These are phyloP conservation scores for Macropus fuliginosus DNA, from an alignment of 2,797 vertebrate genomes.

Conservation along the genomic window DNA sequence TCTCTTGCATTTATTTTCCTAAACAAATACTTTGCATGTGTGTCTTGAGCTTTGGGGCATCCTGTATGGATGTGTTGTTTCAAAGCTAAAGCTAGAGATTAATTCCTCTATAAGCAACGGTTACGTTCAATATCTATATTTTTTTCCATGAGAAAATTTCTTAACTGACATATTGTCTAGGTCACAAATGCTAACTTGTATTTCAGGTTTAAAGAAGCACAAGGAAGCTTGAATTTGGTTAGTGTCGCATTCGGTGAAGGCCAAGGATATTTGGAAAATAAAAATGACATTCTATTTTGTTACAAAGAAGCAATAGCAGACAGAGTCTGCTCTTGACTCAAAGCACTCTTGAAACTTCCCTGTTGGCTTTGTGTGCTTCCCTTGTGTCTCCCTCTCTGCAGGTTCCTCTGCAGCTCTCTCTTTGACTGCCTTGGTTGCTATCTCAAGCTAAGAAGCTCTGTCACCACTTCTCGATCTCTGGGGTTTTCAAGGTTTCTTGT, in stretches of 20 bases:
- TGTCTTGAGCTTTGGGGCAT: constrained; percentile 50
- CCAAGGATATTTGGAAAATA: background rate
- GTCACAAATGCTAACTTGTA: constrained; percentile 32
- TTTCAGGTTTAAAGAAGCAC: background rate
- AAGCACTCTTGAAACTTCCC: background rate
- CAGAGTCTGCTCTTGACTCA: no score
- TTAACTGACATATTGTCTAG: constrained; percentile 51
- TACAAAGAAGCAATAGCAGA: background rate
- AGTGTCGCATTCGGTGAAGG: background rate
- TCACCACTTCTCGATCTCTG: background rate
- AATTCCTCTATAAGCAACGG: constrained; percentile 61
- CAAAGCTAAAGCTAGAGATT: constrained; percentile 5
- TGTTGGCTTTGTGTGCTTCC: background rate
- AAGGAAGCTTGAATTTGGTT: background rate
- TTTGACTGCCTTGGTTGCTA: background rate
- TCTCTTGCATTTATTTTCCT: background rate
- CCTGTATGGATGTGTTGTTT: constrained; percentile 51
- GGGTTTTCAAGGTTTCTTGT: background rate
- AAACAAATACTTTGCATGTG: background rate
- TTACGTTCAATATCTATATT: constrained; percentile 61
- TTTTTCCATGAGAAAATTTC: constrained; percentile 48
- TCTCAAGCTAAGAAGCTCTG: background rate
- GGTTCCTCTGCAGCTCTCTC: background rate
- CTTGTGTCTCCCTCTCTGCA: background rate
- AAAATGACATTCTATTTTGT: background rate